Conservation (phyloP, 2,888 invertebrate genomes). For the Phyllotreta cruciferae region DNA sequence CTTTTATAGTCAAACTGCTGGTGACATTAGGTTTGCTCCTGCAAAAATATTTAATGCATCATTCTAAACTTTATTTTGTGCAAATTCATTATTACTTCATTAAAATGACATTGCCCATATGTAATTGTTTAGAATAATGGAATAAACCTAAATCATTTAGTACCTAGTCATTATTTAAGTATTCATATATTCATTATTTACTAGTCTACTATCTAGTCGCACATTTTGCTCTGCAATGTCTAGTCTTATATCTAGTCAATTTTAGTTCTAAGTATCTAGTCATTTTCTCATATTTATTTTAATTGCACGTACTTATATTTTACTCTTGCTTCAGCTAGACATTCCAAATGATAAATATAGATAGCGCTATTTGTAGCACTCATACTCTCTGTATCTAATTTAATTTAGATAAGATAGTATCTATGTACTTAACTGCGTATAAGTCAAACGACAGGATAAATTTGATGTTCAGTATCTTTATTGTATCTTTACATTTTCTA, state of each 20-base stretch:
- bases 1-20: too few species aligned
- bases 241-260: not conserved
- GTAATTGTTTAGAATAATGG: not conserved
- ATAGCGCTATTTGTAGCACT: not conserved
- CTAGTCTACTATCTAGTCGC: constrained; percentile 2
- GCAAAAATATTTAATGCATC: too few species aligned
- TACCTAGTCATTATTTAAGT: too few species aligned
- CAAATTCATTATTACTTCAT: not conserved
- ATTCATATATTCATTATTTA: too few species aligned
- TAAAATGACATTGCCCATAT: not conserved
- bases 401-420: too few species aligned
- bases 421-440: too few species aligned
- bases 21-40: too few species aligned
- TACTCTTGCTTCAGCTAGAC: constrained; percentile 29
- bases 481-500: too few species aligned
- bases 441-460: too few species aligned
- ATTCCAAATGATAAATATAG: constrained; percentile 24
- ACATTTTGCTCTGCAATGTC: not conserved
- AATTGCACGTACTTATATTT: constrained; percentile 6
- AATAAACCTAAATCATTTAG: not conserved
- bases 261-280: constrained; percentile 6
- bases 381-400: too few species aligned
- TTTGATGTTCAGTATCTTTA: too few species aligned
- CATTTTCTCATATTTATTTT: not conserved
- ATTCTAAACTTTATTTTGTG: too few species aligned